These are phyloP conservation scores for Axinella damicornis DNA, from an alignment of 37 sponge, comb jelly and placozoan genomes.

Conservation along the genomic window DNA sequence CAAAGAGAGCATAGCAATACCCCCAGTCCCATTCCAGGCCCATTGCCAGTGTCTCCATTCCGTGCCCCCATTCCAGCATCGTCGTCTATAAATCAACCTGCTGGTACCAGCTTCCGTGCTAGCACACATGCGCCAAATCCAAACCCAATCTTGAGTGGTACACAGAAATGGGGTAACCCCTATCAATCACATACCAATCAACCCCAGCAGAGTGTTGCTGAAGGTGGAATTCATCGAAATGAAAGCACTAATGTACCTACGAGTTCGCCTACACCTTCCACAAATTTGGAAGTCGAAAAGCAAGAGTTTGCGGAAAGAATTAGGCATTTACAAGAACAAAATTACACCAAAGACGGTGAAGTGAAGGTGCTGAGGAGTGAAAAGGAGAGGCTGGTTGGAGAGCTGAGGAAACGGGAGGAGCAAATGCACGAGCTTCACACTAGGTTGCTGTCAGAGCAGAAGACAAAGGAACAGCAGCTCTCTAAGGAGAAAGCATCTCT, in stretches of 20 bases:
- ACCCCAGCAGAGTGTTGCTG: background rate
- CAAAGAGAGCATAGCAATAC: constrained; percentile 13
- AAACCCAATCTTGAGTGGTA: too few relatives aligned
- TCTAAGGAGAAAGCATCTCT: constrained; percentile 27
- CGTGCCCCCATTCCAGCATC: too few relatives aligned
- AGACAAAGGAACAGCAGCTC: background rate
- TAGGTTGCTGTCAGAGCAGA: constrained; percentile 21
- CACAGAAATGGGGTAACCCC: background rate
- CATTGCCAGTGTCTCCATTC: too few relatives aligned
- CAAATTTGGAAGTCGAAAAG: background rate
- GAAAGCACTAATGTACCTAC: background rate
- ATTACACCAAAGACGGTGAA: constrained; percentile 59
- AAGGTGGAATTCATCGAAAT: background rate
- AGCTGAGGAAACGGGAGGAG: constrained; percentile 52
- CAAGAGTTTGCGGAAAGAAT: constrained; percentile 25
- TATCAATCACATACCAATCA: background rate
- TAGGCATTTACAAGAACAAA: constrained; percentile 27
- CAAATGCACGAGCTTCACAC: constrained; percentile 30
- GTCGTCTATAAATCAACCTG: too few relatives aligned
- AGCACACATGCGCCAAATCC: too few relatives aligned
- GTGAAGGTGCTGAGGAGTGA: constrained; percentile 57
- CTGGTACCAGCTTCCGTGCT: too few relatives aligned
- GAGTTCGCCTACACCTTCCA: too few relatives aligned
- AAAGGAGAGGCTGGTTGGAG: constrained; percentile 49
- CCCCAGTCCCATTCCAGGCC: too few relatives aligned